Conservation (phyloP, 2,797 vertebrate genomes). For the Myotis findleyi region DNA sequence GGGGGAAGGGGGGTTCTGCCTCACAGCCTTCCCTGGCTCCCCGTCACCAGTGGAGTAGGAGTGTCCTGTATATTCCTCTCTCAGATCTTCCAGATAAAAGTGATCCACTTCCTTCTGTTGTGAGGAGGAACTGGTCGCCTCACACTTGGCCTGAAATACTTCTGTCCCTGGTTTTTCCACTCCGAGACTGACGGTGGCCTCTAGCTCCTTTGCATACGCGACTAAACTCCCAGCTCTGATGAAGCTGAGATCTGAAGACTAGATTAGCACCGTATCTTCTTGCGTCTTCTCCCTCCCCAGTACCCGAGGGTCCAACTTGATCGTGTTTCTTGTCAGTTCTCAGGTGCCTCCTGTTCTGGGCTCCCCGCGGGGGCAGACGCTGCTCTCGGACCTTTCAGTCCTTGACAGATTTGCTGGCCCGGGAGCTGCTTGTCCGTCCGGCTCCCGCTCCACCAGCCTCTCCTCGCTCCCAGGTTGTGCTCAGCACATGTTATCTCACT, state of each 20-base stretch:
- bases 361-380: neutral
- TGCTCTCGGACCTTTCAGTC: neutral
- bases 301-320: neutral
- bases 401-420: neutral
- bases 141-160: neutral
- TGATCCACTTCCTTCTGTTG: neutral
- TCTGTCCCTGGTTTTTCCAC: neutral
- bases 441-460: too few relatives aligned
- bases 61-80: neutral
- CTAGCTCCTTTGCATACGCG: neutral
- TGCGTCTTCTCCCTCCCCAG: neutral
- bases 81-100: neutral
- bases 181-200: neutral
- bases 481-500: neutral
- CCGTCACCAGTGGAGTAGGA: neutral
- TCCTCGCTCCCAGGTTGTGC: neutral
- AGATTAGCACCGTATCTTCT: neutral
- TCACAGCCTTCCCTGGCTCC: neutral
- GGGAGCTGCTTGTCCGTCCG: neutral
- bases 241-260: neutral
- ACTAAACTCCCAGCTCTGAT: neutral
- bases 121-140: neutral
- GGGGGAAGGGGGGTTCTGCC: neutral
- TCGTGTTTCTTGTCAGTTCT: neutral
- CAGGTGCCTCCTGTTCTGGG: neutral